Conservation (phyloP, 1,140 invertebrate genomes). For the Colletes gigas region DNA sequence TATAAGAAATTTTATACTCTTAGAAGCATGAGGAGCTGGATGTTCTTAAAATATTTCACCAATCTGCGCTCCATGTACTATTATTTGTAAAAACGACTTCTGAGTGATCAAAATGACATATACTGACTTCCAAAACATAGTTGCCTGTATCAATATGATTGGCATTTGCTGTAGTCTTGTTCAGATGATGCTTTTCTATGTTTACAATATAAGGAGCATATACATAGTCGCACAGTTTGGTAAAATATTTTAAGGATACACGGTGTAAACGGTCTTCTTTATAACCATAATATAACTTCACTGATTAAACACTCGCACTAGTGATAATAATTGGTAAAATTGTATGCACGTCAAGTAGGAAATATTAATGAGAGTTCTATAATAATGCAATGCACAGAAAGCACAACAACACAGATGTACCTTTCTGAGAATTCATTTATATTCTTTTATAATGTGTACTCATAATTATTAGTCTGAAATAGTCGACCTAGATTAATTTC, state of each 20-base stretch:
- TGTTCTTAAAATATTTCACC: neutral
- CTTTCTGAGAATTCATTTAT: slow-evolving; percentile 66
- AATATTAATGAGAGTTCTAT: slow-evolving; percentile 28
- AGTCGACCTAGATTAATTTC: slow-evolving; percentile 58
- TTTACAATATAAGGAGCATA: slow-evolving; percentile 5
- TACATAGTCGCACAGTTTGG: neutral
- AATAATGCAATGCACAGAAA: slow-evolving; percentile 53
- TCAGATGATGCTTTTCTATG: neutral
- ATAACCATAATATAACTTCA: no score
- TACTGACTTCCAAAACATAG: no score
- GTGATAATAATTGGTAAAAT: slow-evolving; percentile 26
- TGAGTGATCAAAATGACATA: neutral
- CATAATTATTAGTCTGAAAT: slow-evolving; percentile 63
- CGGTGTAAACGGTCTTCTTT: neutral
- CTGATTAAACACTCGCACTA: neutral
- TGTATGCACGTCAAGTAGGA: slow-evolving; percentile 28
- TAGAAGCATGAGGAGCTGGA: neutral
- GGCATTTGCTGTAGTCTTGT: neutral
- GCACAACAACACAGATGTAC: slow-evolving; percentile 63
- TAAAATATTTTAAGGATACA: neutral
- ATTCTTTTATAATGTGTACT: slow-evolving; percentile 64
- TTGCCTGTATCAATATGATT: no score
- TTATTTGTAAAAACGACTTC: neutral
- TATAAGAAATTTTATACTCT: neutral
- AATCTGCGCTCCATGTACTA: neutral